Evolutionary conservation across 2,113 vertebrate genomes (phyloP).

Genomic region (Trematocara unimaculatum): DNA sequence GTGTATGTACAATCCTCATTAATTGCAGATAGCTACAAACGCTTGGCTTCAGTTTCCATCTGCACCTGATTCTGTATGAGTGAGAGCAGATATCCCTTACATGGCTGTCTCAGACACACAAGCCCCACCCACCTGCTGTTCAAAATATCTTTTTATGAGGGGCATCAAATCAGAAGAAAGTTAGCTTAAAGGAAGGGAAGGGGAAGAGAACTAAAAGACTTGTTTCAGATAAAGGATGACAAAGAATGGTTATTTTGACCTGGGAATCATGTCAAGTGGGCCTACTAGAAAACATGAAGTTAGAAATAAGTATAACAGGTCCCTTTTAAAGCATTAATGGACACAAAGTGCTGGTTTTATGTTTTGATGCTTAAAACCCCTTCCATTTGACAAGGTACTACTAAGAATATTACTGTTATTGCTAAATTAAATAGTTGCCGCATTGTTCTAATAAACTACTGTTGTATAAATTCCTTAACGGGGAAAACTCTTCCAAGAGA

Average conservation of each 20-base stretch:
- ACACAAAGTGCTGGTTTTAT: background rate
- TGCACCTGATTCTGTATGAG: background rate
- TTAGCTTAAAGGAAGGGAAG: background rate
- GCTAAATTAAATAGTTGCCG: background rate
- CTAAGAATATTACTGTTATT: background rate
- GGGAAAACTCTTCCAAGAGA: background rate
- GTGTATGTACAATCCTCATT: background rate
- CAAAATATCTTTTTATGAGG: background rate
- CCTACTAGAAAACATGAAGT: background rate
- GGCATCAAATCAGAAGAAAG: background rate
- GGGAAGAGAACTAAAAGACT: background rate
- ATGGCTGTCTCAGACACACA: background rate
- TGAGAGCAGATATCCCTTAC: background rate
- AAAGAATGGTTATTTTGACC: background rate
- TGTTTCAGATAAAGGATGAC: background rate
- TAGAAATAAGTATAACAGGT: background rate
- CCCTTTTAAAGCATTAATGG: background rate
- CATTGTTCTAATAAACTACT: background rate
- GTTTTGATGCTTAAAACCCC: background rate
- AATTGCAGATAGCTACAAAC: background rate
- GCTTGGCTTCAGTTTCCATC: background rate
- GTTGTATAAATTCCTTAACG: background rate
- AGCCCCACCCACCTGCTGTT: background rate
- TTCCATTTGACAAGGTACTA: rapidly evolving
- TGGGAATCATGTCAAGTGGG: background rate